Evolutionary conservation across 2,797 vertebrate species (phyloP).

Genomic region (Aphelocoma californica): DNA sequence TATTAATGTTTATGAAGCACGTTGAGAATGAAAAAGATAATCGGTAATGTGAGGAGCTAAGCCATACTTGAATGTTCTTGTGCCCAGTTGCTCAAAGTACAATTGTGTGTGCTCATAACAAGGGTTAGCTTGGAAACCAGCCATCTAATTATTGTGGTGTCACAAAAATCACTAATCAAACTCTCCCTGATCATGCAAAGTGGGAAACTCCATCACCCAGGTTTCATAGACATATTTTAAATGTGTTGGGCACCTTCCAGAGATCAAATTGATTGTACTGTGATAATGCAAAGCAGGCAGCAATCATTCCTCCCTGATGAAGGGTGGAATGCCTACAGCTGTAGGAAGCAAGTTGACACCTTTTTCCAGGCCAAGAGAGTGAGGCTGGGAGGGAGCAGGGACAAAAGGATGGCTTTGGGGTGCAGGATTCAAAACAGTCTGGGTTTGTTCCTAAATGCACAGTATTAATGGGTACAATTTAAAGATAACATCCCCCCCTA

Average conservation of each 20-base stretch:
- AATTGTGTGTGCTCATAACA: not conserved
- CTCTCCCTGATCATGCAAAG: not conserved
- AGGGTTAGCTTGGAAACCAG: not conserved
- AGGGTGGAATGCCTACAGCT: not conserved
- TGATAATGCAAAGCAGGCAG: not conserved
- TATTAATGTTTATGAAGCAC: not conserved
- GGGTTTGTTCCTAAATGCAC: not conserved
- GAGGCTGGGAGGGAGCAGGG: not conserved
- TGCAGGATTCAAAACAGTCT: not conserved
- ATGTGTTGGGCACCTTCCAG: not conserved
- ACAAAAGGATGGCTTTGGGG: not conserved
- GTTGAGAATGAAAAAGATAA: not conserved
- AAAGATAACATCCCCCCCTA: not conserved
- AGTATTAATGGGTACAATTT: not conserved
- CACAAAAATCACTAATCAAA: not conserved
- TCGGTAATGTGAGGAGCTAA: not conserved
- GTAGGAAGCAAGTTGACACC: not conserved
- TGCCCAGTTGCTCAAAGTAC: not conserved
- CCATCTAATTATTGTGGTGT: not conserved
- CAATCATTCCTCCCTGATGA: accelerated
- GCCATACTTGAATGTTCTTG: not conserved
- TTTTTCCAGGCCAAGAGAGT: not conserved
- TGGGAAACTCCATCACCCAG: not conserved
- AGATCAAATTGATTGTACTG: not conserved
- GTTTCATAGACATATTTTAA: not conserved